Percentiles rank a stretch among this genome's conserved stretches.
These are phyloP conservation scores for Drosophila gunungcola DNA, from an alignment of 1,140 invertebrate species.

Conservation along the genomic window DNA sequence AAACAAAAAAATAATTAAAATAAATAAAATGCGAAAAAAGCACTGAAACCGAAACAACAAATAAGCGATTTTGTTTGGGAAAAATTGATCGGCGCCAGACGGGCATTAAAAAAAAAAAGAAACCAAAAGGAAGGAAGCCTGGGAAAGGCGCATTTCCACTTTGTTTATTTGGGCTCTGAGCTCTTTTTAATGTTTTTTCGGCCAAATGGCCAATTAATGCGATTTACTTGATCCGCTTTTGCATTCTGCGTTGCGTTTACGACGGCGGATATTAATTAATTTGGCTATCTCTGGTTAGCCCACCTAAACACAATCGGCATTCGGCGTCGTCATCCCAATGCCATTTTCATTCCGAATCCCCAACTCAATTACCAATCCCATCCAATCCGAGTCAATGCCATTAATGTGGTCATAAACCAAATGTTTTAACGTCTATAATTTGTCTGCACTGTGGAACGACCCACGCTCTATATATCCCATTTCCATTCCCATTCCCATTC, in stretches of 20 bases:
- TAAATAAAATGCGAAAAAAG: conserved; percentile 3
- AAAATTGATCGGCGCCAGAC: conserved; percentile 70
- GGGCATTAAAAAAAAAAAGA: conserved; percentile 53
- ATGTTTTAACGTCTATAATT: conserved; percentile 50
- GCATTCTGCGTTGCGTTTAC: conserved; percentile 57
- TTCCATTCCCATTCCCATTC: not conserved
- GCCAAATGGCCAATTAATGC: conserved; percentile 54
- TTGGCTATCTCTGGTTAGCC: conserved; percentile 12
- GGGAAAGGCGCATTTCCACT: conserved; percentile 54
- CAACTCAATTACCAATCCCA: not conserved
- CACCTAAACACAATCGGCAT: not conserved
- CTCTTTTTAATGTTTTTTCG: conserved; percentile 47
- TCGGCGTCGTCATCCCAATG: not conserved
- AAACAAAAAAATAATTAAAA: conserved; percentile 13
- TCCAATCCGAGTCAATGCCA: conserved; percentile 40
- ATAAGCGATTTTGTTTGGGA: conserved; percentile 32
- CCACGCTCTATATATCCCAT: conserved; percentile 26
- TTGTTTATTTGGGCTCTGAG: conserved; percentile 57
- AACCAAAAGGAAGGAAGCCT: conserved; percentile 16
- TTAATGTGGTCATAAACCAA: conserved; percentile 58
- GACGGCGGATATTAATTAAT: conserved; percentile 66
- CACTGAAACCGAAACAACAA: conserved; percentile 11
- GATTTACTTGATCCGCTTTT: conserved; percentile 61
- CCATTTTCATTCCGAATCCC: not conserved
- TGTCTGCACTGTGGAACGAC: conserved; percentile 33